These are phyloP conservation scores for Sitodiplosis mosellana DNA, from an alignment of 1,140 invertebrate species.

Conservation along the genomic window DNA sequence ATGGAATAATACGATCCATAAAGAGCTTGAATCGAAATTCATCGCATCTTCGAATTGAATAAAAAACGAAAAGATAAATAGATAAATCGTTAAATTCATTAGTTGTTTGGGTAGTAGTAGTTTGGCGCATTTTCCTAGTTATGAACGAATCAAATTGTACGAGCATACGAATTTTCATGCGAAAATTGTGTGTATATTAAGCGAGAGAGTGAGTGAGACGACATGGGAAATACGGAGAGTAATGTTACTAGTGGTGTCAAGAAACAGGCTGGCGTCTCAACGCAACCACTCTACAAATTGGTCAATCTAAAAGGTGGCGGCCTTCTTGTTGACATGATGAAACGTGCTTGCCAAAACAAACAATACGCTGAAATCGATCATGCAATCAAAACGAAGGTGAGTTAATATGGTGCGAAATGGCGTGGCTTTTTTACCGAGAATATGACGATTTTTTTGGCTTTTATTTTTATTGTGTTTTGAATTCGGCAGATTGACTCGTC, in stretches of 20 bases:
- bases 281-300: conserved; percentile 63
- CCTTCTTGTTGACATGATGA: conserved; percentile 82
- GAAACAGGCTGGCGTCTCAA: conserved; percentile 70
- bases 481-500: not conserved
- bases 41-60: no score
- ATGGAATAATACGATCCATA: no score
- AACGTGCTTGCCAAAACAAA: conserved; percentile 71
- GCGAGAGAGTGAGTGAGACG: conserved; percentile 5
- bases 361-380: conserved; percentile 78
- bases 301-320: conserved; percentile 83
- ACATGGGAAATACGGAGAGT: conserved; percentile 83
- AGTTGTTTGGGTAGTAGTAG: no score
- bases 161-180: not conserved
- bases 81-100: no score
- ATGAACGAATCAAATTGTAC: not conserved
- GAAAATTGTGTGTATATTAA: not conserved
- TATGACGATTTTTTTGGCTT: no score
- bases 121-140: no score
- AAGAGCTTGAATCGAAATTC: no score
- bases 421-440: not conserved
- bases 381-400: conserved; percentile 66
- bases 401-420: not conserved
- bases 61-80: no score
- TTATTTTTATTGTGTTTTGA: not conserved
- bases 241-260: conserved; percentile 83